Conservation (phyloP, 1,140 invertebrate species). For the Phymorhynchus buccinoides region DNA sequence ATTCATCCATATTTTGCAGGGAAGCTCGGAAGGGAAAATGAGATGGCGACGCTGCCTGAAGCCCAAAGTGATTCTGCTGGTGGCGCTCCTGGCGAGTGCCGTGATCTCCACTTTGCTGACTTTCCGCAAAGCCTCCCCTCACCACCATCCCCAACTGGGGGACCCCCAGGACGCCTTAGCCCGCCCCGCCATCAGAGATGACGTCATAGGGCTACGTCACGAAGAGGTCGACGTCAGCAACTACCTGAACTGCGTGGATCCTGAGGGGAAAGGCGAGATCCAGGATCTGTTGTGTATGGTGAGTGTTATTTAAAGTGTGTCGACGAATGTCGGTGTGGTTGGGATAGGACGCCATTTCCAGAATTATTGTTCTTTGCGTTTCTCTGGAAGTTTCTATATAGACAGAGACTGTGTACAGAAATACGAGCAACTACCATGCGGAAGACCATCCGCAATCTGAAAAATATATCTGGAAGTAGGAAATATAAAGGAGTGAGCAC, state of each 20-base stretch:
- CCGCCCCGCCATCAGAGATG: neutral
- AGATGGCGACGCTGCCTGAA: neutral
- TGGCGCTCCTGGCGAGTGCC: neutral
- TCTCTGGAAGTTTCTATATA: too few species aligned
- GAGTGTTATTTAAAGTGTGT: neutral
- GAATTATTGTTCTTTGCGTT: too few species aligned
- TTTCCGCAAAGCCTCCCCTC: neutral
- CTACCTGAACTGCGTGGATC: constrained; percentile 11
- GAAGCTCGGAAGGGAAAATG: too few species aligned
- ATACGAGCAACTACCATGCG: too few species aligned
- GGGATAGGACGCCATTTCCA: too few species aligned
- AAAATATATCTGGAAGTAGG: too few species aligned
- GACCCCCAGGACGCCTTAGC: neutral
- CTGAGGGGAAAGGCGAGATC: neutral
- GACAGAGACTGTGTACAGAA: too few species aligned
- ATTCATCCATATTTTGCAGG: too few species aligned
- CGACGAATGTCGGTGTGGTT: neutral
- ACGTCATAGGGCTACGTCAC: neutral
- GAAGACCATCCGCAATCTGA: too few species aligned
- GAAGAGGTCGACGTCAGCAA: neutral
- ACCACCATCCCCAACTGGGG: neutral
- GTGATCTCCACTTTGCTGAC: neutral
- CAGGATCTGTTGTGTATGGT: constrained; percentile 28
- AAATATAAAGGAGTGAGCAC: too few species aligned
- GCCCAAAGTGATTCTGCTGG: neutral